phyloP scores from a whole-genome alignment of 2,888 invertebrate genomes.

The Eremobia ochroleuca region DNA sequence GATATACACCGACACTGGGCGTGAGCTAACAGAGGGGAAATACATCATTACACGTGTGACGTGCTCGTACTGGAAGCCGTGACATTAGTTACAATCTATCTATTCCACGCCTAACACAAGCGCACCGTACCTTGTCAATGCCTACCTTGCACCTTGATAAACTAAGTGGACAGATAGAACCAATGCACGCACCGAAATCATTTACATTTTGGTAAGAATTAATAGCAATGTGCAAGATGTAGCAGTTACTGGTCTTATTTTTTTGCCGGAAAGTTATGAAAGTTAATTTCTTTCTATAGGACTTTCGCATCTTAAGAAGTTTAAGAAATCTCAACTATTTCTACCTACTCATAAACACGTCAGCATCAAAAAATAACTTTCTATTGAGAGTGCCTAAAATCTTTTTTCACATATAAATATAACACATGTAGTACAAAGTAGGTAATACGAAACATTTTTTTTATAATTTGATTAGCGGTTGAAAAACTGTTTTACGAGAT shows the following conservation, averaged over 20 bases:
- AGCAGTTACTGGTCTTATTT: not conserved
- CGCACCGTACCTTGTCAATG: too few relatives aligned
- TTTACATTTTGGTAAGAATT: not conserved
- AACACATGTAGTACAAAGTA: conserved; percentile 31
- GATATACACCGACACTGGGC: not conserved
- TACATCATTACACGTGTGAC: conserved; percentile 28
- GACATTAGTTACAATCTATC: conserved; percentile 6
- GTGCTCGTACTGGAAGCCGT: not conserved
- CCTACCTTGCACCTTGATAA: not conserved
- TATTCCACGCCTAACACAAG: not conserved
- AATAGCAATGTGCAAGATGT: too few relatives aligned
- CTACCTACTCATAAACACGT: conserved; percentile 10
- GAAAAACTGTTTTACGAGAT: conserved; percentile 51
- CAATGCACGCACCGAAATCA: not conserved
- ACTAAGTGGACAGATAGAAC: not conserved
- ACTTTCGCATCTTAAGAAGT: conserved; percentile 5
- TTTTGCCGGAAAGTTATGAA: not conserved
- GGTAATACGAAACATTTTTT: conserved; percentile 37
- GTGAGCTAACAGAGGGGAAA: conserved; percentile 5
- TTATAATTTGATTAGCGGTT: conserved; percentile 45
- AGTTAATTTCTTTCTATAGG: not conserved
- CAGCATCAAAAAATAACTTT: conserved; percentile 44
- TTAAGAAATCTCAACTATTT: conserved; percentile 9
- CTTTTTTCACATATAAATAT: conserved; percentile 22
- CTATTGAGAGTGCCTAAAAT: conserved; percentile 28